Base-by-base conservation (phyloP, 2,888 invertebrate genomes). In the Drosophila mimica region DNA sequence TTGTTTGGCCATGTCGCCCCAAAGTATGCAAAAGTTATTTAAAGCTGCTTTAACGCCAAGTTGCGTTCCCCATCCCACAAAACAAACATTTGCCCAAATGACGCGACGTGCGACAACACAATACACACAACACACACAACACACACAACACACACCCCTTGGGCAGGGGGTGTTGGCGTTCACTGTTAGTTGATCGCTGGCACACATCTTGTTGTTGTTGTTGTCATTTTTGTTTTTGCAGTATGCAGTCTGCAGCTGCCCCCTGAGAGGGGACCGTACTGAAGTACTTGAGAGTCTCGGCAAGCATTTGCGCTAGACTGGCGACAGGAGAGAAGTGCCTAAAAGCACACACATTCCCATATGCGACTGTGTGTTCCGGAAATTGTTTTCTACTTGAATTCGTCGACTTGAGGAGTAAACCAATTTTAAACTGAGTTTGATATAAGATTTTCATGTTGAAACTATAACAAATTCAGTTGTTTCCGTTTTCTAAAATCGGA, bases 11-110 rank as follows among this genome's bases (percentile, higher is more conserved):
- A 46, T 59, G 49, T 66, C 59, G 60, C 53, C 61, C 36, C 30
- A 58, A 71, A 53, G 72, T 82, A 60, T 76, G 83, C 83, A 81
- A 83, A 85, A 74, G 71, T 83, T 85, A 81, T 83, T 81, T 76
- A 82, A 81, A 78, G 68, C 75, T 54, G 82, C 70, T 65, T 69
- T 70, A 74, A 57, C 72, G 40, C 57, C 36, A 51, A 59, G 59
- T 33, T 52, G 54, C 49, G 54, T 20, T 11, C 58, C 58, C 38
- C 38, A n/a, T 13, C 25, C 33, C 31, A 3, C 30, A 57, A 54
- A 72, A 59, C 49, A 74, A 82, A 82, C 80, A 82, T 80, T 81
- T 76, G 70, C 57, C 68, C 48, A 71, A 73, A 71, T 73, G 72
- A 67, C 65, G 70, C 74, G 79, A 76, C 79, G 73, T 67, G 79